Base-by-base conservation (phyloP, 1,140 invertebrate genomes). In the Armadillidium nasatum region DNA sequence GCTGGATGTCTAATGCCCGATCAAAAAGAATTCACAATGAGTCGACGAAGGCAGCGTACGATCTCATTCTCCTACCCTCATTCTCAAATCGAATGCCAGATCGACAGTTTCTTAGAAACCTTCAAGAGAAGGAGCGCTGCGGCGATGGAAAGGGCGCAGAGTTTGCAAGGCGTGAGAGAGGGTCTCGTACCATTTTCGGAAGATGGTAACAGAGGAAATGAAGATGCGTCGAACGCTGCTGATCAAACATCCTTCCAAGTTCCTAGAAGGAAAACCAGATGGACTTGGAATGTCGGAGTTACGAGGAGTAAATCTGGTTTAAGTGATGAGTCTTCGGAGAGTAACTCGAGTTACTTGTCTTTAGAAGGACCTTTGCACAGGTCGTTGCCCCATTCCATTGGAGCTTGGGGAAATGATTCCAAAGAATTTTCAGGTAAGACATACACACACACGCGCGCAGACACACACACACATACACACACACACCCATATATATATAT, bases 81-180 rank as follows among this genome's bases (percentile, higher is more conserved):
- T 75, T 67, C 74, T 7, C 76, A 80, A 66, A 90, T 92, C 83
- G 91, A 92, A 85, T 90, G 88, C 79, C 90, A 92, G 85, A 92
- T 92, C 85, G 91, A 92, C 87, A 90, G 89, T 86, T 92, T 93
- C 85, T 86, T 92, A 83, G 91, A 92, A 86, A 90, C 91, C 82
- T 91, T 92, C 83, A 91, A 91, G 83, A 88, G 89, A 75, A 91
- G 89, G 86, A 89, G 89, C 81, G 90, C 90, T 46, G 89, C 88
- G 81, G 89, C 89, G 67, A 91, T 91, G 89, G 90, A 91, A 81
- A 89, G 90, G 84, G 77, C 78, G n/a, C 80, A 79, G 81, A 80
- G 77, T 70, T 69, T 78, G 66, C 74, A 78, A 22, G 79, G 78
- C 66, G 76, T 74, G 10, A 73, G 76, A 2, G 79, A 74, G 33